These are phyloP conservation scores for Bufo gargarizans DNA, from an alignment of 2,113 vertebrate species.

Conservation along the genomic window DNA sequence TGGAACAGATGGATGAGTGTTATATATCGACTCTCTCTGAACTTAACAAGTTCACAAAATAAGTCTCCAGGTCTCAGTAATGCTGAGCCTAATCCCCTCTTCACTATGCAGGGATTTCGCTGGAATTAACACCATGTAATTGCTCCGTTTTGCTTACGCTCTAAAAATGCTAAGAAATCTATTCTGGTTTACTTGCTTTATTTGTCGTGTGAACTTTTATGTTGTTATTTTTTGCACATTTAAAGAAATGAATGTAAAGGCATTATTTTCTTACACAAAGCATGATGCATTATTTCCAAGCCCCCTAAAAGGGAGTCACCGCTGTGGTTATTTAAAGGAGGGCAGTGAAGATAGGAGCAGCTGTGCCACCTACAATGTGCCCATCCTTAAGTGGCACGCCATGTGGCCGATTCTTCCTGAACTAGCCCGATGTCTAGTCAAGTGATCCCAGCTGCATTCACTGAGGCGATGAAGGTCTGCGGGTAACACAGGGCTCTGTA, in stretches of 20 bases:
- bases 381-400: not conserved
- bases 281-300: no score
- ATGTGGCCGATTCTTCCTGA: not conserved
- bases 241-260: no score
- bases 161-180: not conserved
- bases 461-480: not conserved
- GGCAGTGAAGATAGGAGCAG: not conserved
- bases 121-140: conserved; percentile 43
- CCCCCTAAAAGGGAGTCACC: not conserved
- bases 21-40: conserved; percentile 35
- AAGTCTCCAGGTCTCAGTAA: conserved; percentile 9
- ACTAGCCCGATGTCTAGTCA: not conserved
- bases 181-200: no score
- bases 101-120: conserved; percentile 22
- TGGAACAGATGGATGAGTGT: conserved; percentile 43
- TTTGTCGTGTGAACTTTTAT: no score
- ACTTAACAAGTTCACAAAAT: conserved; percentile 20
- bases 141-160: not conserved
- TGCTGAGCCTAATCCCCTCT: not conserved
- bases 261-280: no score
- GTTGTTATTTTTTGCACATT: no score
- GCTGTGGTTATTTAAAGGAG: not conserved
- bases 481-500: not conserved
- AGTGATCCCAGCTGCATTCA: conserved; percentile 15
- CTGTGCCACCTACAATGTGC: not conserved